These are phyloP conservation scores for Rhabdophis nuchalis DNA, from an alignment of 2,797 vertebrate genomes.

Conservation along the genomic window DNA sequence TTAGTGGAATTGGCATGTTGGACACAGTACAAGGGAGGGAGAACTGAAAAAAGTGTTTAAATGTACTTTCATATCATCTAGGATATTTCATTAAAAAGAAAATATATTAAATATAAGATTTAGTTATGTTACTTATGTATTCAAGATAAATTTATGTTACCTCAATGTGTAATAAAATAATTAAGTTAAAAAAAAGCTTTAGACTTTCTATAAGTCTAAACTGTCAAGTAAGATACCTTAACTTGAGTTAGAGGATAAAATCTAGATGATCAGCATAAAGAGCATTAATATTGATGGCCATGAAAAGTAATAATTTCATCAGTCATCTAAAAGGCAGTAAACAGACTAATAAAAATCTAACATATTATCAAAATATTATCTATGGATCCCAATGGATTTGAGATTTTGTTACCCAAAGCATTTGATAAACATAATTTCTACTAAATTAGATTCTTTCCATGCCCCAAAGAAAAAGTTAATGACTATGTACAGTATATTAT, in stretches of 20 bases:
- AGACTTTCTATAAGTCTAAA: not conserved
- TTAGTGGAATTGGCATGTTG: not conserved
- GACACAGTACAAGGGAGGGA: not conserved
- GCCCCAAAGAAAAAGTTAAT: not conserved
- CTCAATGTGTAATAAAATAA: not conserved
- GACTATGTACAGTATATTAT: not conserved
- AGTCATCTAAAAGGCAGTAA: not conserved
- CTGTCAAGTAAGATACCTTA: not conserved
- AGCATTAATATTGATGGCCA: not conserved
- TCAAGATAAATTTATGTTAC: not conserved
- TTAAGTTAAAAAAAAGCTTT: not conserved
- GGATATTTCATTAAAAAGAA: not conserved
- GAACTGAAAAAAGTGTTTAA: not conserved
- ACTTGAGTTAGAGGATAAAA: not conserved
- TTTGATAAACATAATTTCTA: not conserved
- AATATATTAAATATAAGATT: not conserved
- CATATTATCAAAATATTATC: not conserved
- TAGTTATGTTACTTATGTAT: not conserved
- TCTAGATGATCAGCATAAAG: not conserved
- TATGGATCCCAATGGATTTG: not conserved
- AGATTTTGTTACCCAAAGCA: not conserved
- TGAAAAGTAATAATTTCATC: not conserved
- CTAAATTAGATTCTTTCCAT: not conserved
- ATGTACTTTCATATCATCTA: not conserved
- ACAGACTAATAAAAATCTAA: not conserved